Evolutionary conservation across 2,113 vertebrate genomes (phyloP).

Genomic region (Pao palembangensis): DNA sequence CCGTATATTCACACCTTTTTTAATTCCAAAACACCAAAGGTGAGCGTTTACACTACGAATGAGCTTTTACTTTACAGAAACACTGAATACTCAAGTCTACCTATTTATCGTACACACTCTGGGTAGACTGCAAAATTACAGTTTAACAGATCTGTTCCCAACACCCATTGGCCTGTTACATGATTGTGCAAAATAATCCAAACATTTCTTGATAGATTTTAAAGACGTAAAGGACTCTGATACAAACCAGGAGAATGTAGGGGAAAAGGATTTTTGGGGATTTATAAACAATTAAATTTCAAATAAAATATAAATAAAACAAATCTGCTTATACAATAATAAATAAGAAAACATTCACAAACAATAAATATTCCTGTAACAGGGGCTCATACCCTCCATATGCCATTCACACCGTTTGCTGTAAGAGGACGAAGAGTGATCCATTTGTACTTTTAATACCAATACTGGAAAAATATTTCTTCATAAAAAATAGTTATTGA

Average conservation of each 20-base stretch:
- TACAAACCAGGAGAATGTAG: conserved; percentile 45
- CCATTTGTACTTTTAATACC: conserved; percentile 59
- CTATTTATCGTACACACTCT: conserved; percentile 65
- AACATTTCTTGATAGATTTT: conserved; percentile 63
- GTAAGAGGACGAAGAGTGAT: conserved; percentile 41
- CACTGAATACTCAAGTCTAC: conserved; percentile 69
- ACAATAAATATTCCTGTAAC: conserved; percentile 54
- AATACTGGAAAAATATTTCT: conserved; percentile 72
- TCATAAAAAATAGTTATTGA: conserved; percentile 70
- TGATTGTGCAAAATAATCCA: conserved; percentile 70
- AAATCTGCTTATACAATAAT: conserved; percentile 51
- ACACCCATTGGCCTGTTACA: conserved; percentile 45
- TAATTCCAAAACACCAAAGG: conserved; percentile 47
- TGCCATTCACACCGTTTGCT: conserved; percentile 43
- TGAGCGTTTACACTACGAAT: conserved; percentile 63
- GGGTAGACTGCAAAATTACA: conserved; percentile 58
- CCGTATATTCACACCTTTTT: conserved; percentile 26
- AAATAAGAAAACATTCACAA: conserved; percentile 40
- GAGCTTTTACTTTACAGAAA: conserved; percentile 69
- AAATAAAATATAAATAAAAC: conserved; percentile 43
- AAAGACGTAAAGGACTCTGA: conserved; percentile 59
- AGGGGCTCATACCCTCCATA: conserved; percentile 52
- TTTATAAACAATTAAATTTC: conserved; percentile 68
- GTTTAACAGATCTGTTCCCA: conserved; percentile 45
- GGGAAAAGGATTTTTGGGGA: conserved; percentile 37